A percentile compares a stretch with the other conserved stretches of the same genome.
Conservation (phyloP, 2,888 invertebrate genomes). For the Tigriopus californicus region DNA sequence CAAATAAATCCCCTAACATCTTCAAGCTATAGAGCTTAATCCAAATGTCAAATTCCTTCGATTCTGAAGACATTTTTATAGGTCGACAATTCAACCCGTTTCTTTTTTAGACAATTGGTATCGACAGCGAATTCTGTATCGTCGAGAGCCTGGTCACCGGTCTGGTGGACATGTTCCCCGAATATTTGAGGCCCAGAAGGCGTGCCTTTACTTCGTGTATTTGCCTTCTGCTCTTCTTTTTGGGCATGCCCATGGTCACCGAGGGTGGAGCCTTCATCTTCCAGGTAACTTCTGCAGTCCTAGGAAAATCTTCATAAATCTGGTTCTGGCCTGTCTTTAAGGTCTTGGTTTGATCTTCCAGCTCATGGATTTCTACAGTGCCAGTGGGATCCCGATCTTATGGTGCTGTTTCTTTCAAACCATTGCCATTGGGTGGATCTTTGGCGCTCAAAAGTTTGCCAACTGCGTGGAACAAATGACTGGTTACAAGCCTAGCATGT, state of each 20-base stretch:
- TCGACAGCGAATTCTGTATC: slow-evolving; percentile 53
- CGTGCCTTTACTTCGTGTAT: slow-evolving; percentile 43
- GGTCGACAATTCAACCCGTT: too few species aligned
- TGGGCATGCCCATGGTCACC: slow-evolving; percentile 44
- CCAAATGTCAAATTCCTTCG: neutral
- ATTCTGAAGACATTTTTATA: neutral
- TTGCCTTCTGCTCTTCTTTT: slow-evolving; percentile 37
- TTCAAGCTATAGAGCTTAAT: too few species aligned
- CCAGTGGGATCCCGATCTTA: slow-evolving; percentile 38
- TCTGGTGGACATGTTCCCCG: slow-evolving; percentile 39
- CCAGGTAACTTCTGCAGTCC: slow-evolving; percentile 19
- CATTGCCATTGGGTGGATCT: slow-evolving; percentile 37
- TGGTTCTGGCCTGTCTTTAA: neutral
- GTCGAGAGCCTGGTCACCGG: slow-evolving; percentile 43
- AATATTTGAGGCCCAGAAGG: slow-evolving; percentile 35
- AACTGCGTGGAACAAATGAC: slow-evolving; percentile 44
- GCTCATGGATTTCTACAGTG: slow-evolving; percentile 37
- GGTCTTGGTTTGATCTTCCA: slow-evolving; percentile 18
- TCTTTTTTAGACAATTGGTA: slow-evolving; percentile 40
- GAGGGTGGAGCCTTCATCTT: slow-evolving; percentile 34
- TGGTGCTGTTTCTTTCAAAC: slow-evolving; percentile 38
- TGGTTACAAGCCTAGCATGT: slow-evolving; percentile 34
- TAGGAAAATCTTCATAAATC: neutral
- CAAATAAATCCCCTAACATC: too few species aligned
- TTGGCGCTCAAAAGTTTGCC: slow-evolving; percentile 37